Base-by-base conservation (phyloP, 92 coral and sea anemone genomes). In the Metridium senile region DNA sequence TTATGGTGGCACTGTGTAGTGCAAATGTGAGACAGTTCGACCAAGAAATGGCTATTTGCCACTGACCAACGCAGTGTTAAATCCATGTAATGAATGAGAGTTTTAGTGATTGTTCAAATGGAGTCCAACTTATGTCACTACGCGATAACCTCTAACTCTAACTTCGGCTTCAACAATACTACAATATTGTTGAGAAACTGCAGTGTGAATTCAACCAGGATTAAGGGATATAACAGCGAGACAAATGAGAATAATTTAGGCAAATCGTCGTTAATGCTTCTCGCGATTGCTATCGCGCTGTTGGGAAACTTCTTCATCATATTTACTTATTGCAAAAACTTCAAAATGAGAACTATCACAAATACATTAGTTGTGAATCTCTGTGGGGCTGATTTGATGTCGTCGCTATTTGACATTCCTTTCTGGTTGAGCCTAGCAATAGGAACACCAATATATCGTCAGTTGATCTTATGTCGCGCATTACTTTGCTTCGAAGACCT, bases 331-430 rank as follows among this genome's bases (percentile, higher is more conserved):
- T 84, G 88, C 63, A 92, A 88, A 21, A 91, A 86, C 54, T 84
- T 88, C 39, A 88, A 91, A 80, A 91, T 91, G 97, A 82, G 97
- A 49, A 91, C 93, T 9, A 80, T 82, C 28, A 91, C 97, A 3
- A 91, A 91, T 62, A 85, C 93, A 23, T 66, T 91, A 16, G 97
- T 91, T 16, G 90, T 91, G 28, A 91, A 89, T 58, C 69, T 91
- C 71, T 88, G 93, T 47, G 76, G 73, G 33, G 87, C 97, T 20
- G 97, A 91, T 27, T 29, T 91, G 53, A 72, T 91, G 26, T 91
- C 97, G 11, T 87, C 97, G 62, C 27, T 91, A 28, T 86, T 81
- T 66, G 97, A 91, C 29, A 51, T 80, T 53, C 93, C 97, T 17
- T 88, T 84, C 66, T 91, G 97, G 97, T 46, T 81, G 49, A 56